Base-by-base conservation (phyloP, 2,888 invertebrate genomes). In the Platerodrilus igneus region DNA sequence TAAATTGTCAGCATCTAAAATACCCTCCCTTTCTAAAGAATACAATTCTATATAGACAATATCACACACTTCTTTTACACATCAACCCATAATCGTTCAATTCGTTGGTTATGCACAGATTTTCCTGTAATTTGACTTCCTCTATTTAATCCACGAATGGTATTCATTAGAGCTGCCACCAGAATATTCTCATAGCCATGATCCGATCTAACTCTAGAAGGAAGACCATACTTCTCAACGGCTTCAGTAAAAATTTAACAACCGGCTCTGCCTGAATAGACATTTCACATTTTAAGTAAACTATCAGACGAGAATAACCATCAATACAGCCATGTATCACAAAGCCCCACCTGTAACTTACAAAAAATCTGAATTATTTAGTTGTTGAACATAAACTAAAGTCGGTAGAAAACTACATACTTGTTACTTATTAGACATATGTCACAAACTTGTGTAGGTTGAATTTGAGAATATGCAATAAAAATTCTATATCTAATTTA, bases 311-410 rank as follows among this genome's bases (percentile, higher is more conserved):
- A 8, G 26, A 26, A 26, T 4, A 23, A 3, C 35, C 35, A 35
- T 35, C 35, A 4, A 35, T 35, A 18, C 26, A 35, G 3, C 35
- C 35, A 35, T 35, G 35, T 11, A 17, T 26, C 4, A 25, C 35
- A 4, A 25, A 26, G 3, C 35, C 26, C 18, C 26, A 17, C 13
- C 35, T 35, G 18, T 10, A 29, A 29, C 11, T 16, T 4, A 5
- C 16, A 29, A 15, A 18, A 7, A n/a, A 8, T 18, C 10, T 10
- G 8, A 2, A 15, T 10, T 29, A 10, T 29, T n/a, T n/a, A n/a
- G n/a, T n/a, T n/a, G n/a, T n/a, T n/a, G n/a, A n/a, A n/a, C n/a
- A n/a, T n/a, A n/a, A n/a, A n/a, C n/a, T n/a, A n/a, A n/a, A n/a
- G n/a, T n/a, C n/a, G n/a, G n/a, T n/a, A n/a, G n/a, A n/a, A n/a